Percentiles rank a stretch among this genome's conserved stretches.
Evolutionary conservation across 2,888 invertebrate genomes (phyloP).

Genomic region (Salticus scenicus): DNA sequence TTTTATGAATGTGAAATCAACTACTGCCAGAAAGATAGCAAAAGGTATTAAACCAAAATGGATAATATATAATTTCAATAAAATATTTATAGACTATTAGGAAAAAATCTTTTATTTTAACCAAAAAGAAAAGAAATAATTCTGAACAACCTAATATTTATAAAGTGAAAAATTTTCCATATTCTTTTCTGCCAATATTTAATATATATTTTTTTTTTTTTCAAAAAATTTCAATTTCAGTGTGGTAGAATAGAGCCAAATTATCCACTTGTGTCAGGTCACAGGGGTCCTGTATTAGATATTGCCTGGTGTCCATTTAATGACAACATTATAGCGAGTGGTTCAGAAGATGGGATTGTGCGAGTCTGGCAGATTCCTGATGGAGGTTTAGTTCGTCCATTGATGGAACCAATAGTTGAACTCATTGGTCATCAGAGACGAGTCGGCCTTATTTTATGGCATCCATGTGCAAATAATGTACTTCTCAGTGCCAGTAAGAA

Average conservation of each 20-base stretch:
- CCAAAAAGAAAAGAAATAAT: no score
- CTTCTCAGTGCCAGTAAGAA: slow-evolving; percentile 86
- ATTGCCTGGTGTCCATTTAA: slow-evolving; percentile 98
- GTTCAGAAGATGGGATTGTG: slow-evolving; percentile 95
- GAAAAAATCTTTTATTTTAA: no score
- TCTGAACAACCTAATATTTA: no score
- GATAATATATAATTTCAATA: no score
- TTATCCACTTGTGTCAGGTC: slow-evolving; percentile 89
- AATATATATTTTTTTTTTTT: no score
- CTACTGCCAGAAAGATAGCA: no score
- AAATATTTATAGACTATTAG: no score
- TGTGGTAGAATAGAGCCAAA: slow-evolving; percentile 90
- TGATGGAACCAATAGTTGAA: slow-evolving; percentile 91
- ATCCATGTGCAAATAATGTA: slow-evolving; percentile 93
- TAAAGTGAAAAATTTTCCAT: no score
- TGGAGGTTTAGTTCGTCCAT: slow-evolving; percentile 84
- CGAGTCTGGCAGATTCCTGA: slow-evolving; percentile 96
- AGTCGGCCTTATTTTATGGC: slow-evolving; percentile 94
- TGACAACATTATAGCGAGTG: slow-evolving; percentile 95
- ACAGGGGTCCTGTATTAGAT: slow-evolving; percentile 92
- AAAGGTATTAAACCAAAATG: no score
- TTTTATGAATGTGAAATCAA: no score
- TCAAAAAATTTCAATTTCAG: no score
- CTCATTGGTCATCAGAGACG: slow-evolving; percentile 92
- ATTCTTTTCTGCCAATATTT: no score